Evolutionary conservation across 2,888 invertebrate species (phyloP).

Genomic region (Tipula vernalis): DNA sequence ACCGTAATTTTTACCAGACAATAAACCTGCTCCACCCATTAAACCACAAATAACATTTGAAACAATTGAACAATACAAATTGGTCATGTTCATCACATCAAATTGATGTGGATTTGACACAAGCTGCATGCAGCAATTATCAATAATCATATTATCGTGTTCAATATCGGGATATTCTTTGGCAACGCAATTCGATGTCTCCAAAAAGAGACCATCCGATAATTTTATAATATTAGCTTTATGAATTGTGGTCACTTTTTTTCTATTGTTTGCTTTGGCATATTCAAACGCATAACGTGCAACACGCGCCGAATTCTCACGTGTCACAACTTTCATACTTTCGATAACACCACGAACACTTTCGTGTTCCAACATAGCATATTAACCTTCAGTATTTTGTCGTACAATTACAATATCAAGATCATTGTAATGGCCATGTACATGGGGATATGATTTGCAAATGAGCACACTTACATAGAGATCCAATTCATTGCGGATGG

Average conservation of each 20-base stretch:
- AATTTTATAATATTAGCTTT: conserved; percentile 99
- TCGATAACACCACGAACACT: conserved; percentile 85
- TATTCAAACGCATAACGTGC: conserved; percentile 92
- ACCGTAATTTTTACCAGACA: conserved; percentile 89
- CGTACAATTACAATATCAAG: conserved; percentile 81
- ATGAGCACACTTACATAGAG: conserved; percentile 88
- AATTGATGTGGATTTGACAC: conserved; percentile 70
- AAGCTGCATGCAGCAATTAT: conserved; percentile 96
- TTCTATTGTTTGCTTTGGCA: conserved; percentile 69
- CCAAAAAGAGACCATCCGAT: conserved; percentile 93
- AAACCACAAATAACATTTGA: conserved; percentile 92
- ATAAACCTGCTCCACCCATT: conserved; percentile 91
- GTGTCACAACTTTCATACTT: conserved; percentile 88
- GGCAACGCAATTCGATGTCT: conserved; percentile 71
- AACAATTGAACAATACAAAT: conserved; percentile 93
- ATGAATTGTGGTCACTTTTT: conserved; percentile 94
- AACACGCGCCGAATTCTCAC: conserved; percentile 76
- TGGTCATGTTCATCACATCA: conserved; percentile 96
- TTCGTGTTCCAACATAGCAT: conserved; percentile 96
- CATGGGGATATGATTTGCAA: conserved; percentile 79
- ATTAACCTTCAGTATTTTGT: conserved; percentile 98
- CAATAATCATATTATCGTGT: conserved; percentile 92
- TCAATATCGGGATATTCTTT: conserved; percentile 84
- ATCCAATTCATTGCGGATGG: conserved; percentile 82
- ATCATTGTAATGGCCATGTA: conserved; percentile 66